Base-by-base conservation (phyloP, 1,140 invertebrate genomes). In the Drosophila sproati region DNA sequence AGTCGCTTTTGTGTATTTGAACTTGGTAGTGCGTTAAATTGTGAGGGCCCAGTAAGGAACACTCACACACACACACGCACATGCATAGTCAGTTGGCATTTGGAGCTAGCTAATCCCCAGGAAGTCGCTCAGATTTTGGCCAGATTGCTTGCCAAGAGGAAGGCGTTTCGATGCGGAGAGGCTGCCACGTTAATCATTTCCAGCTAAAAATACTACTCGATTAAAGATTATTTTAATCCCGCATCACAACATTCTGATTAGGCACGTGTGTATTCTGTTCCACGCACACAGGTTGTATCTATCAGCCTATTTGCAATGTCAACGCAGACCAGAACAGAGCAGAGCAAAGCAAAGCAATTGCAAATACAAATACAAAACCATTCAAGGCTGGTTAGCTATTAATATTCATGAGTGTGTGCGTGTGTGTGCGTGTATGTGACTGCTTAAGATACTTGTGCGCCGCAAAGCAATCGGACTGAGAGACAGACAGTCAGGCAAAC, bases 1-100 rank as follows among this genome's bases (percentile, higher is more conserved):
- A 69, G 71, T 73, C 50, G 52, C 54, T 88, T 88, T 83, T 88
- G 80, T 89, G 83, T 89, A 88, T 88, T 88, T 88, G 83, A 88
- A 88, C 83, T 88, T 88, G 83, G 73, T 85, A 88, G 83, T 88
- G 83, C 83, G 83, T 88, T 88, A 88, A 88, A 88, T 88, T 88
- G 83, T 88, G 89, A 88, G 89, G 85, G 77, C 85, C 77, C 69
- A 55, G 60, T 68, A 78, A 86, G 77, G 68, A 78, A 64, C 62
- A 77, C 52, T 57, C 72, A 47, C 67, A 77, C 60, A 62, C 59
- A 61, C 47, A 68, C 50, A 29, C 57, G 56, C 59, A 48, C 43
- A 73, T 52, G 47, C 50, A 56, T 28, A 63, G 10, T 52, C 61
- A 55, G 43, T 56, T 73, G 68, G 82, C 82, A 83, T 70, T 82